phyloP scores from a whole-genome alignment of 2,888 invertebrate species.

The Amphipoea oculea region DNA sequence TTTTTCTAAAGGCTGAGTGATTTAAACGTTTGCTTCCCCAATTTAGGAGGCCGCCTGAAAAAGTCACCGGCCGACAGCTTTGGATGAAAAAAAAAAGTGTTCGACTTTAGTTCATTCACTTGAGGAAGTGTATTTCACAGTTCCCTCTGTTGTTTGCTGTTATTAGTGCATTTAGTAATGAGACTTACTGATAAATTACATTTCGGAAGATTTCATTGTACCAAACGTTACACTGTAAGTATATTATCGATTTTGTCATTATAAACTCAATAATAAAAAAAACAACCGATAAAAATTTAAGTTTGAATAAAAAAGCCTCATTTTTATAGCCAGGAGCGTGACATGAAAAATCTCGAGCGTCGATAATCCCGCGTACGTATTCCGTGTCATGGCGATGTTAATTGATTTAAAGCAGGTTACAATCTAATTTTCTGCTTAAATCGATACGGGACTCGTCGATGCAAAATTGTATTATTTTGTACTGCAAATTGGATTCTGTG shows the following conservation, averaged over 20 bases:
- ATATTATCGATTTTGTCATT: background rate
- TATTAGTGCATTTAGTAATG: background rate
- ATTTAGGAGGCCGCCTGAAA: slow-evolving; percentile 53
- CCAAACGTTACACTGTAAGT: background rate
- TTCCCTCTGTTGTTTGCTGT: background rate
- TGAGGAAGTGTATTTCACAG: background rate
- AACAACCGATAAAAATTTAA: background rate
- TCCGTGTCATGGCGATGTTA: slow-evolving; percentile 67
- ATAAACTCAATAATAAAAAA: background rate
- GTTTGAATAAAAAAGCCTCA: background rate
- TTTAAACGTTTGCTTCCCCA: slow-evolving; percentile 60
- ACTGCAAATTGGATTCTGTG: slow-evolving; percentile 81
- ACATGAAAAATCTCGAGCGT: slow-evolving; percentile 49
- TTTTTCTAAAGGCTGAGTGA: slow-evolving; percentile 65
- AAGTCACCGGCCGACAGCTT: slow-evolving; percentile 49
- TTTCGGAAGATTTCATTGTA: background rate
- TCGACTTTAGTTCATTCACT: slow-evolving; percentile 42
- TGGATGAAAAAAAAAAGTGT: slow-evolving; percentile 26
- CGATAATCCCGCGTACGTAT: slow-evolving; percentile 47
- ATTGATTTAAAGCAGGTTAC: slow-evolving; percentile 80
- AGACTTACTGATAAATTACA: background rate
- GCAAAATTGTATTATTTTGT: slow-evolving; percentile 84
- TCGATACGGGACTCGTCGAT: slow-evolving; percentile 78
- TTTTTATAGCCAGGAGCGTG: slow-evolving; percentile 20
- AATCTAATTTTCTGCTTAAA: slow-evolving; percentile 81